These are phyloP conservation scores for Chaetops frenatus DNA, from an alignment of 2,113 vertebrate species.

Conservation along the genomic window DNA sequence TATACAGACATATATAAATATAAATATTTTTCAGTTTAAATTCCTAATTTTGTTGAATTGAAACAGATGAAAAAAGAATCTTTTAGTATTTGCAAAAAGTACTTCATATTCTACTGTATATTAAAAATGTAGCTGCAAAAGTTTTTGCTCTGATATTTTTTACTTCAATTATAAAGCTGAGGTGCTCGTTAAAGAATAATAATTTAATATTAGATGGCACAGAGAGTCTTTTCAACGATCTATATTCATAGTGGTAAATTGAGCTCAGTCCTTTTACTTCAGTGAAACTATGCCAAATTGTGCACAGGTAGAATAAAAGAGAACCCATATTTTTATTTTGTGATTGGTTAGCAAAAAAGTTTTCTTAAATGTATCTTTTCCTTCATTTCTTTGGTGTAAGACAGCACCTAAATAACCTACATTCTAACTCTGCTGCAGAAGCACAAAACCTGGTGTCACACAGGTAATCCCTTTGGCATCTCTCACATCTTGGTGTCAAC, in stretches of 20 bases:
- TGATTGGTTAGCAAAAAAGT: not conserved
- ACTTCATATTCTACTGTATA: not conserved
- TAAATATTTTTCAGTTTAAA: not conserved
- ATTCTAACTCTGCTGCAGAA: not conserved
- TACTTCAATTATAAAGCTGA: not conserved
- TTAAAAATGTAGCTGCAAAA: not conserved
- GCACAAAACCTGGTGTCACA: not conserved
- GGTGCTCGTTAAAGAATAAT: not conserved
- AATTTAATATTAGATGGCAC: not conserved
- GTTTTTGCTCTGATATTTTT: not conserved
- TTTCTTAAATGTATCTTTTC: not conserved
- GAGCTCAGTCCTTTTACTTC: not conserved
- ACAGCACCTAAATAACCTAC: not conserved
- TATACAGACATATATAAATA: not conserved
- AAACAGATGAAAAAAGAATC: not conserved
- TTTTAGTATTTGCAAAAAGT: not conserved
- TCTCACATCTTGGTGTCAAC: not conserved
- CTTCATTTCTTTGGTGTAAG: not conserved
- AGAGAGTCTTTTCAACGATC: not conserved
- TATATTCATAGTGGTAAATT: not conserved
- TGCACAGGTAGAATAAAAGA: not conserved
- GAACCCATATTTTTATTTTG: accelerated
- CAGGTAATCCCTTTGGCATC: not conserved
- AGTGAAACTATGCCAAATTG: not conserved
- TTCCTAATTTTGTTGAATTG: not conserved